Percentiles rank a stretch among this genome's conserved stretches.
Evolutionary conservation across 2,113 vertebrate genomes (phyloP).

Genomic region (Vulpes ferrilata): DNA sequence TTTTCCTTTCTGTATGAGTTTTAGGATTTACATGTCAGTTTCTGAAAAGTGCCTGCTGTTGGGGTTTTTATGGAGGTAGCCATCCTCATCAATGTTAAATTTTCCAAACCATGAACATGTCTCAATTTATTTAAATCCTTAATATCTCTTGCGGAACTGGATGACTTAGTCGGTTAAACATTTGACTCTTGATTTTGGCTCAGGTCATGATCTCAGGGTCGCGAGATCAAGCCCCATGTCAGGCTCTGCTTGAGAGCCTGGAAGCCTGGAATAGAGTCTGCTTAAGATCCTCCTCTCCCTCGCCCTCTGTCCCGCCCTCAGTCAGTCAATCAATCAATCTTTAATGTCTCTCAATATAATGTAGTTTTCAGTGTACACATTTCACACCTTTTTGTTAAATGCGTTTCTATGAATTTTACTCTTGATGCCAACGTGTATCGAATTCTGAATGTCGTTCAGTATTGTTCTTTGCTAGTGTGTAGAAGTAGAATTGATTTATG

Average conservation of each 20-base stretch:
- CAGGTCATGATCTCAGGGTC: neutral
- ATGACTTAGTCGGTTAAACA: neutral
- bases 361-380: neutral
- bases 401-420: neutral
- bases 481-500: neutral
- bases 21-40: neutral
- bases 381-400: neutral
- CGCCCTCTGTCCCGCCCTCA: neutral
- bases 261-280: neutral
- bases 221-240: neutral
- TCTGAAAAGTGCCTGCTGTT: neutral
- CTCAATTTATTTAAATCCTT: neutral
- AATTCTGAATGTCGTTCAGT: neutral
- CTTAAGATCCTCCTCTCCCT: neutral
- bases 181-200: neutral
- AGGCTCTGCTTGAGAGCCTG: neutral
- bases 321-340: neutral
- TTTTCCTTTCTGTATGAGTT: neutral
- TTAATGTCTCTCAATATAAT: neutral
- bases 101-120: neutral
- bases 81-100: neutral
- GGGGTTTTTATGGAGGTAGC: neutral
- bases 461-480: neutral
- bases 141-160: neutral
- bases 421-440: neutral